These are phyloP conservation scores for Cavia porcellus DNA, from an alignment of 2,113 vertebrate species.

Conservation along the genomic window DNA sequence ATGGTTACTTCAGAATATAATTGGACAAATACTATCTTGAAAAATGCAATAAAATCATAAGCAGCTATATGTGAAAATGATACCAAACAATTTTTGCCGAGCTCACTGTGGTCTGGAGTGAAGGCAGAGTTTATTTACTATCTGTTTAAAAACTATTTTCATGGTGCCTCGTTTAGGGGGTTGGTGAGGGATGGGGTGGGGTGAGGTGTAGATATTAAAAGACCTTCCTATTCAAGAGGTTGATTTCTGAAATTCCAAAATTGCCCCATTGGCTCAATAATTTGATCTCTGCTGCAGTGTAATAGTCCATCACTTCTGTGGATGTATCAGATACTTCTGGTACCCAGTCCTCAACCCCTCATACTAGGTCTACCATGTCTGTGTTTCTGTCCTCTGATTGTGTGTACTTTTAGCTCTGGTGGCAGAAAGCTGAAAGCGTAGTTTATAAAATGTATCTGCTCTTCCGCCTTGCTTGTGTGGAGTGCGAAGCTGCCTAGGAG, in stretches of 20 bases:
- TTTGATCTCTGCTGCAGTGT: neutral
- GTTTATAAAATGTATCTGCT: neutral
- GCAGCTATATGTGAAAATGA: neutral
- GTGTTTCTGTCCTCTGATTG: neutral
- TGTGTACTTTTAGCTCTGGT: neutral
- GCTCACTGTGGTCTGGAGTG: neutral
- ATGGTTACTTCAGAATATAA: neutral
- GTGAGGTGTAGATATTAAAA: neutral
- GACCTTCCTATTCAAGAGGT: neutral
- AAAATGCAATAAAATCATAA: neutral
- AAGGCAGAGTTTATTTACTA: neutral
- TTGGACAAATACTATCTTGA: neutral
- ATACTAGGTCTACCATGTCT: neutral
- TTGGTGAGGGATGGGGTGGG: neutral
- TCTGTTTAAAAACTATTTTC: neutral
- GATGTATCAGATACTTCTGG: accelerated
- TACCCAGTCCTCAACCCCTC: neutral
- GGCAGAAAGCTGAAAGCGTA: neutral
- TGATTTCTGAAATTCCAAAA: slow-evolving; percentile 18
- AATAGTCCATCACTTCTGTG: too few species aligned
- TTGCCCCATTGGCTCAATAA: neutral
- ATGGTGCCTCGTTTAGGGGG: neutral
- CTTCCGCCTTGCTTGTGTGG: neutral
- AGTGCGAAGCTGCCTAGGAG: neutral
- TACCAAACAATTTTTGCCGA: neutral